Evolutionary conservation across 2,113 vertebrate species (phyloP), one percentile per base, ranked within the genome.

Genomic region (Phylloscopus trochilus): DNA sequence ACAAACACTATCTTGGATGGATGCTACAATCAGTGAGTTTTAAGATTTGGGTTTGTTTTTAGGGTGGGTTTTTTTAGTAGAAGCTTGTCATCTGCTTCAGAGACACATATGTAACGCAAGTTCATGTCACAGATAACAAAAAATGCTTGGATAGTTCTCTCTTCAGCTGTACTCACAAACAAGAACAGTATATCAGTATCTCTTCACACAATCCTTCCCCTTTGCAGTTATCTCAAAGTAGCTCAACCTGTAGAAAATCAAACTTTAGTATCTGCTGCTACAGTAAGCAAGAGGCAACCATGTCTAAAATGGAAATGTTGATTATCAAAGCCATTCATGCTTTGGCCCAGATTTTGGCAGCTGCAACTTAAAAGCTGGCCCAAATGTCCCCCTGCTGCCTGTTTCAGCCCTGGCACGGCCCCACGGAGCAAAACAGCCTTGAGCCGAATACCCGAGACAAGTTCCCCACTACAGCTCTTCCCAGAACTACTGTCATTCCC

Each of bases 371-470:
- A 90, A 76, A 8, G 33, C 44, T 78, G 66, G 9, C 24, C 33
- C 52, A 37, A 59, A 55, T 5, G 37, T 20, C 5, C 31, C 56
- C 33, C 30, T 51, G 15, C n/a, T 67, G 55, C 82, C 33, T 27
- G 0, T 39, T 75, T 59, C 23, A 68, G 90, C 51, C 22, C 78
- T 33, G 33, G 58, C 24, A 44, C 43, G 41, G 22, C 37, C 2
- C 0, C 43, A 39, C 0, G 0, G 27, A 72, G 31, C 20, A 23
- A 49, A 58, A 66, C 4, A n/a, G 46, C 51, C 17, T 33, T 1
- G 21, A 44, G 30, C 76, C 0, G 0, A 68, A 63, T 9, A 33
- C 27, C 11, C 11, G 1, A 35, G 27, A 52, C 43, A 67, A 79
- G 37, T 13, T 60, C 37, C 56, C 17, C 39, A 17, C 41, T 24